A percentile compares a stretch with the other conserved stretches of the same genome.
These are phyloP conservation scores for Lottia scabra DNA, from an alignment of 2,888 invertebrate genomes.

Conservation along the genomic window DNA sequence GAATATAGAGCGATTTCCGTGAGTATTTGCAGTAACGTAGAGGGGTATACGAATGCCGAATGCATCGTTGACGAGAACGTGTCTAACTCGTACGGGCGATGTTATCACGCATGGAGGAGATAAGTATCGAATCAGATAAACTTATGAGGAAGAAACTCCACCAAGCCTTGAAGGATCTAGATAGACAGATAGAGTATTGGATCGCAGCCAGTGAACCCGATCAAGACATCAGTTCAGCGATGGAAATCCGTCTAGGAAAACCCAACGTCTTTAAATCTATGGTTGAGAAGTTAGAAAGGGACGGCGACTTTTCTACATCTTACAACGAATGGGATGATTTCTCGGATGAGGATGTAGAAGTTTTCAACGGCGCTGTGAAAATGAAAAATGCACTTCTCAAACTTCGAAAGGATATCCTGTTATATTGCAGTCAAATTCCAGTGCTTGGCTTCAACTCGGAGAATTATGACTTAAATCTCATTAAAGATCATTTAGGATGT, in stretches of 20 bases:
- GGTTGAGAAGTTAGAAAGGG: neutral
- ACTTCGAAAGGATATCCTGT: neutral
- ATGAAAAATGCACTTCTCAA: neutral
- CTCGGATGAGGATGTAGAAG: constrained; percentile 1
- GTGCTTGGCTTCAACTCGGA: constrained; percentile 5
- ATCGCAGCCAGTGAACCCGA: neutral
- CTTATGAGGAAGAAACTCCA: neutral
- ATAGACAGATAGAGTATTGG: constrained; percentile 5
- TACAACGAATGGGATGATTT: constrained; percentile 7
- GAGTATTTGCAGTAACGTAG: constrained; percentile 6
- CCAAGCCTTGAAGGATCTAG: neutral
- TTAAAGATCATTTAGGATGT: constrained; percentile 2
- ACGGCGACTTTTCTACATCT: neutral
- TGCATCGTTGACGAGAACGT: neutral
- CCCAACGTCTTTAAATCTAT: constrained; percentile 2
- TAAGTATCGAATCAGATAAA: neutral
- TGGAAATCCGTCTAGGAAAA: neutral
- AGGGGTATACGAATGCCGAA: neutral
- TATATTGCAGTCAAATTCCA: neutral
- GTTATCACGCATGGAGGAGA: neutral
- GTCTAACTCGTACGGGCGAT: neutral
- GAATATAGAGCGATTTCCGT: constrained; percentile 7
- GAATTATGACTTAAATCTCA: constrained; percentile 9
- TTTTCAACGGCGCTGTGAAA: neutral
- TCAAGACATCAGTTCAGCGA: neutral